These are phyloP conservation scores for Deilephila elpenor DNA, from an alignment of 2,888 invertebrate genomes.

Conservation along the genomic window DNA sequence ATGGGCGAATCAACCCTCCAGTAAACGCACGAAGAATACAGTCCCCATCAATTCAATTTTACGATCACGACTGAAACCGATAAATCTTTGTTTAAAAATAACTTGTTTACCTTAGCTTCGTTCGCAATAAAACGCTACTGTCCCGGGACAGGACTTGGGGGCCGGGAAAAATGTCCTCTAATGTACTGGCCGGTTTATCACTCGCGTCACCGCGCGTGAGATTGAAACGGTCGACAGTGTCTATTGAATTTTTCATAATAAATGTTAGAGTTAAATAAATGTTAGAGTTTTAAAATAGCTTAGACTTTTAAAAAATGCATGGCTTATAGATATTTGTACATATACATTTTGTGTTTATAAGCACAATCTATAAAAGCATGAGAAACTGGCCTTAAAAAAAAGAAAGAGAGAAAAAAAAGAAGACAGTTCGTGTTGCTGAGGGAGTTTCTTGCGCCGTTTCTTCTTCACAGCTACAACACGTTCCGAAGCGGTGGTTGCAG, in stretches of 20 bases:
- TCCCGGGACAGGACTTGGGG: neutral
- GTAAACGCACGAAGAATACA: neutral
- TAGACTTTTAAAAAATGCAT: too few species aligned
- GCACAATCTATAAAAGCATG: too few species aligned
- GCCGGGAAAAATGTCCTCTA: neutral
- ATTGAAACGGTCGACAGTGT: neutral
- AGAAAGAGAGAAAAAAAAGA: too few species aligned
- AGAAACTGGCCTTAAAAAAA: too few species aligned
- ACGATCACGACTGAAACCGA: slow-evolving; percentile 11
- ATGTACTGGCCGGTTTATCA: slow-evolving; percentile 6
- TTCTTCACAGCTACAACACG: too few species aligned
- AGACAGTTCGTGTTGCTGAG: too few species aligned
- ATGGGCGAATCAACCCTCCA: neutral
- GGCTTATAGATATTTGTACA: too few species aligned
- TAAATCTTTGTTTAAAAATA: slow-evolving; percentile 18
- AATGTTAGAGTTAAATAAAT: neutral
- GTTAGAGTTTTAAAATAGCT: too few species aligned
- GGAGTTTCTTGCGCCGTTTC: too few species aligned
- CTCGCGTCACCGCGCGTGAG: neutral
- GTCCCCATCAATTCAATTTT: slow-evolving; percentile 1
- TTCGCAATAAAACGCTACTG: slow-evolving; percentile 8
- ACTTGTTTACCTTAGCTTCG: slow-evolving; percentile 6
- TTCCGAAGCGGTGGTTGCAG: too few species aligned
- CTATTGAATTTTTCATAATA: neutral
- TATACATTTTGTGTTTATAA: too few species aligned